Evolutionary conservation across 2,113 vertebrate species (phyloP).

Genomic region (Thamnaconus septentrionalis): DNA sequence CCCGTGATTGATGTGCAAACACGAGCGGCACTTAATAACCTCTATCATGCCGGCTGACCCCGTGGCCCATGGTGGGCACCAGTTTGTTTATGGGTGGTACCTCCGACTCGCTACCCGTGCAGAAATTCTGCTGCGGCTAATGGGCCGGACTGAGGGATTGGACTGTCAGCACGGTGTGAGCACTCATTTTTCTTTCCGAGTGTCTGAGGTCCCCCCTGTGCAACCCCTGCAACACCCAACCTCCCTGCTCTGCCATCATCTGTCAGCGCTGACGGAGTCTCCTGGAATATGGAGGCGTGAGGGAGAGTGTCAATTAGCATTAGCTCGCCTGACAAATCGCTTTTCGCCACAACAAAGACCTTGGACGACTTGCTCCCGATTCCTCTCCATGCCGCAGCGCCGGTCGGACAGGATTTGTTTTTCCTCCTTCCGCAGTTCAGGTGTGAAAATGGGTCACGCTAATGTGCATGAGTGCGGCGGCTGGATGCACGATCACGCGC

Average conservation of each 20-base stretch:
- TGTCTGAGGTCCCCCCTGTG: conserved; percentile 60
- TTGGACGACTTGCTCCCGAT: conserved; percentile 65
- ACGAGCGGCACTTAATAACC: conserved; percentile 74
- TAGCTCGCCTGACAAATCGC: conserved; percentile 75
- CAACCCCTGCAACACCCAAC: conserved; percentile 54
- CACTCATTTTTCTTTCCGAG: conserved; percentile 92
- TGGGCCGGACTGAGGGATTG: conserved; percentile 87
- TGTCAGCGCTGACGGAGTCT: conserved; percentile 82
- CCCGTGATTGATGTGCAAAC: conserved; percentile 72
- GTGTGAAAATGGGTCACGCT: conserved; percentile 60
- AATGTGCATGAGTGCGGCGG: conserved; percentile 14
- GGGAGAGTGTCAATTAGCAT: conserved; percentile 88
- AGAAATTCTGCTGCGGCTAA: conserved; percentile 81
- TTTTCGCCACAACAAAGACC: conserved; percentile 62
- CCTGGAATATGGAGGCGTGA: conserved; percentile 83
- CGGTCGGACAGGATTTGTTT: conserved; percentile 36
- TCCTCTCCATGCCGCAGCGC: conserved; percentile 51
- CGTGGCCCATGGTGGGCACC: conserved; percentile 48
- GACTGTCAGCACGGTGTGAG: conserved; percentile 83
- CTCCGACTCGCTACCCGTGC: conserved; percentile 76
- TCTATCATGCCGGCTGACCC: conserved; percentile 71
- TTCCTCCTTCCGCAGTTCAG: conserved; percentile 19
- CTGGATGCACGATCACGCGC: conserved; percentile 8
- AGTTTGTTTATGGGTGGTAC: conserved; percentile 86
- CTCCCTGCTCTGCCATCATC: conserved; percentile 86